These are phyloP conservation scores for Clistopyga incitator DNA, from an alignment of 2,888 invertebrate species.

Conservation along the genomic window DNA sequence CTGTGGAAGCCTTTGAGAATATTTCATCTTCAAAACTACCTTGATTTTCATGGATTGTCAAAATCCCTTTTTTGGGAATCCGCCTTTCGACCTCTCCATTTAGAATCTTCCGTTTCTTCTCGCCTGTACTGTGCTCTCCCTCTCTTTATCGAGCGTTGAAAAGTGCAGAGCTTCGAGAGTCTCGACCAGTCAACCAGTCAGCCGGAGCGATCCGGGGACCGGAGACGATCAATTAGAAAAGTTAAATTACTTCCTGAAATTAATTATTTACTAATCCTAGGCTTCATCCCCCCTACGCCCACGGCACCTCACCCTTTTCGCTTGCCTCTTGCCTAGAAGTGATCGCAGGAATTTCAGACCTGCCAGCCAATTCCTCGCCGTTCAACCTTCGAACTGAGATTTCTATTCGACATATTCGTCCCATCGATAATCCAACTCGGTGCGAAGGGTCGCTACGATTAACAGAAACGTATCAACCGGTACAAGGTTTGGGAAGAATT, in stretches of 20 bases:
- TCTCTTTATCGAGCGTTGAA: constrained; percentile 20
- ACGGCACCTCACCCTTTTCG: not conserved
- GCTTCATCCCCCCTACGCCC: constrained; percentile 22
- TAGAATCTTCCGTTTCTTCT: not conserved
- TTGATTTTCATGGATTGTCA: constrained; percentile 36
- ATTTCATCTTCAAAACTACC: constrained; percentile 72
- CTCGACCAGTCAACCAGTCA: constrained; percentile 54
- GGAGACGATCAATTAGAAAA: constrained; percentile 79
- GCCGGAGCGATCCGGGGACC: constrained; percentile 27
- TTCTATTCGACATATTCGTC: constrained; percentile 15
- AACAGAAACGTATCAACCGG: not conserved
- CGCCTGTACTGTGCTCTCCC: not conserved
- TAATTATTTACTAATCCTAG: constrained; percentile 78
- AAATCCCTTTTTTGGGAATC: not conserved
- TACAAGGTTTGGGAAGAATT: not conserved
- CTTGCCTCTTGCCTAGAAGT: constrained; percentile 1
- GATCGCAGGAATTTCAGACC: constrained; percentile 30
- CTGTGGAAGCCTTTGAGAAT: constrained; percentile 38
- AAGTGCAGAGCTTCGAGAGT: constrained; percentile 29
- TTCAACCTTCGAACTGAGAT: not conserved
- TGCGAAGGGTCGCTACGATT: constrained; percentile 2
- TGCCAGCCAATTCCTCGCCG: not conserved
- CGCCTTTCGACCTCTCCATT: constrained; percentile 24
- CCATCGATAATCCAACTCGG: constrained; percentile 8
- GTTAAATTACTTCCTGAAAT: constrained; percentile 80